Base-by-base conservation (phyloP, 1,140 invertebrate genomes). In the Probaryconus sp. region DNA sequence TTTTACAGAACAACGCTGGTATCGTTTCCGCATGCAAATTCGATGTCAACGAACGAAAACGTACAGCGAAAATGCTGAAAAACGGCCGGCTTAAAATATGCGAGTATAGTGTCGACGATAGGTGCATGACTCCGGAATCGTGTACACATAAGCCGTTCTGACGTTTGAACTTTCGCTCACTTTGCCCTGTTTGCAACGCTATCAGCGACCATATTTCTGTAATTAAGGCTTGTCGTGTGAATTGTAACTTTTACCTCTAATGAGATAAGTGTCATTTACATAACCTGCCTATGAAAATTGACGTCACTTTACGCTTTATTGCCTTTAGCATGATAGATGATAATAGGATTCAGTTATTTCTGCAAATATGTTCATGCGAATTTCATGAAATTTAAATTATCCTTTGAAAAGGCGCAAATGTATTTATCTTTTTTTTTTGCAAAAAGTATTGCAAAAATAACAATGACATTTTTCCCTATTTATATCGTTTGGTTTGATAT, bases 51-150 rank as follows among this genome's bases (percentile, higher is more conserved):
- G 55, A 68, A 74, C 70, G 70, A 68, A 67, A 80, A 85, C 65
- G 81, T 84, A 83, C 73, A 82, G 77, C 77, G 76, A 75, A 86
- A 87, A 87, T 87, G 81, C 84, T 87, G 85, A 87, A 86, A 87
- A 87, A 87, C 83, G 83, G 79, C 72, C 78, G 76, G 85, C 84
- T 87, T 85, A 84, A 85, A 86, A 87, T 84, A 85, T 85, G 83
- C 81, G 85, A 85, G 55, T 85, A 84, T 84, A 82, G 76, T 74
- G 76, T 35, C 73, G 67, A 79, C 85, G 84, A 86, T 87, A 85
- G 85, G 83, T 86, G 79, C 79, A 70, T 56, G 60, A 61, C 65
- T 70, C 61, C 21, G 33, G 55, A 67, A 70, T 76, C 69, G 67
- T 76, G 77, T 76, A 72, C 74, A 50, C 76, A 78, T 73, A 69